Conservation (phyloP, 2,888 invertebrate genomes). For the Papilio demoleus region DNA sequence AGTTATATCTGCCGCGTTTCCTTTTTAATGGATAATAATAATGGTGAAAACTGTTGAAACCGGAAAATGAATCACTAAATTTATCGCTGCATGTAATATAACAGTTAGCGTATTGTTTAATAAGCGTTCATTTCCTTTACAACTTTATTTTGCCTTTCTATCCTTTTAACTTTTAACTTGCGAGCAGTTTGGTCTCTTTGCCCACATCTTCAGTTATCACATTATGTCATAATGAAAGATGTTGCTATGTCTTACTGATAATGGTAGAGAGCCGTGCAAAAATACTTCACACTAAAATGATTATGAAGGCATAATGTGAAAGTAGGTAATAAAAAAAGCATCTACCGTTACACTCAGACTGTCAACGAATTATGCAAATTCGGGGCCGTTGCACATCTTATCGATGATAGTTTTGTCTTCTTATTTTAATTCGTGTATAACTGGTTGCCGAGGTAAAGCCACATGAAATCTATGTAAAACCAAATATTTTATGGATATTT, state of each 20-base stretch:
- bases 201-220: background rate
- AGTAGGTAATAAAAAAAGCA: slow-evolving; percentile 7
- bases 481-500: slow-evolving; percentile 24
- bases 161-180: no score
- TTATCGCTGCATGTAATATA: no score
- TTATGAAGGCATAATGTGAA: slow-evolving; percentile 1
- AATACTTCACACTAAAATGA: slow-evolving; percentile 7
- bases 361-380: slow-evolving; percentile 27
- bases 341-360: slow-evolving; percentile 27
- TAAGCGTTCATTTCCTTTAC: no score
- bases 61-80: background rate
- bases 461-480: slow-evolving; percentile 1
- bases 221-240: background rate
- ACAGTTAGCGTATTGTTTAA: no score
- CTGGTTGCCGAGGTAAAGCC: slow-evolving; percentile 9
- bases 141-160: no score
- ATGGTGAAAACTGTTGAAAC: slow-evolving; percentile 14
- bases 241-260: background rate
- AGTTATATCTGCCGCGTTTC: background rate
- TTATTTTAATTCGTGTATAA: slow-evolving; percentile 16
- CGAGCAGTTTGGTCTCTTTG: no score
- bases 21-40: background rate
- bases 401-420: slow-evolving; percentile 5
- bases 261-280: background rate
- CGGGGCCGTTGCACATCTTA: slow-evolving; percentile 21